A percentile compares a stretch with the other conserved stretches of the same genome.
Evolutionary conservation across 2,888 invertebrate genomes (phyloP).

Genomic region (Eurytoma californica): DNA sequence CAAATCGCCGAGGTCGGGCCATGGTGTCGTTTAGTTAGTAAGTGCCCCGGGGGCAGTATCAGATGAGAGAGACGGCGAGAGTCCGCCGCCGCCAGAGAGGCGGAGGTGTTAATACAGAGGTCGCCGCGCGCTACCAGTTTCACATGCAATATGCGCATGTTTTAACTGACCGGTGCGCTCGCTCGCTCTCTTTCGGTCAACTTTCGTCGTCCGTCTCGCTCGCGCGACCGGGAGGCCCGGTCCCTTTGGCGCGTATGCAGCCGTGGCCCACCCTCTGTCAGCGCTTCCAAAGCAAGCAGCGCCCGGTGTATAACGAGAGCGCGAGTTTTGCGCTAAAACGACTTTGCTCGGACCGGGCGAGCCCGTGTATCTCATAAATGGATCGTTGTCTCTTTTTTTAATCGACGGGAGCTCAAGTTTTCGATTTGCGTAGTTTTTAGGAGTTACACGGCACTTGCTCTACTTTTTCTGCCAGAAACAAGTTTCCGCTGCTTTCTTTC

Average conservation of each 20-base stretch:
- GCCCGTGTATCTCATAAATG: no score
- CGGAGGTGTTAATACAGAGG: constrained; percentile 75
- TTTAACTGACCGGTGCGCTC: constrained; percentile 68
- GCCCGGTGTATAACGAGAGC: neutral
- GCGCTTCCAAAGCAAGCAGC: constrained; percentile 8
- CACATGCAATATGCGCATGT: constrained; percentile 75
- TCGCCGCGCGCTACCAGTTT: constrained; percentile 73
- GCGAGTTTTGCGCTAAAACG: neutral
- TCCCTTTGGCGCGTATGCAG: constrained; percentile 7
- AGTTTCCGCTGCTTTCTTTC: neutral
- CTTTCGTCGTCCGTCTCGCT: constrained; percentile 20
- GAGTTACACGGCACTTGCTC: no score
- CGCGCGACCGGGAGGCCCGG: neutral
- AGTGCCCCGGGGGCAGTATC: constrained; percentile 41
- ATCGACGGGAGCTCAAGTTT: no score
- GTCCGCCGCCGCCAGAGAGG: constrained; percentile 48
- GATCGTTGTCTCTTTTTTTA: no score
- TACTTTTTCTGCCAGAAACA: no score
- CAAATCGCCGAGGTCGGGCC: constrained; percentile 18
- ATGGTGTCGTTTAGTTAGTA: constrained; percentile 45
- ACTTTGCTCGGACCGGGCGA: neutral
- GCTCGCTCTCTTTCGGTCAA: constrained; percentile 28
- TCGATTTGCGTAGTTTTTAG: no score
- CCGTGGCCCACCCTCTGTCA: neutral
- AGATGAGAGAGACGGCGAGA: constrained; percentile 35